phyloP scores from a whole-genome alignment of 2,113 vertebrate genomes.

The Microtus richardsoni region DNA sequence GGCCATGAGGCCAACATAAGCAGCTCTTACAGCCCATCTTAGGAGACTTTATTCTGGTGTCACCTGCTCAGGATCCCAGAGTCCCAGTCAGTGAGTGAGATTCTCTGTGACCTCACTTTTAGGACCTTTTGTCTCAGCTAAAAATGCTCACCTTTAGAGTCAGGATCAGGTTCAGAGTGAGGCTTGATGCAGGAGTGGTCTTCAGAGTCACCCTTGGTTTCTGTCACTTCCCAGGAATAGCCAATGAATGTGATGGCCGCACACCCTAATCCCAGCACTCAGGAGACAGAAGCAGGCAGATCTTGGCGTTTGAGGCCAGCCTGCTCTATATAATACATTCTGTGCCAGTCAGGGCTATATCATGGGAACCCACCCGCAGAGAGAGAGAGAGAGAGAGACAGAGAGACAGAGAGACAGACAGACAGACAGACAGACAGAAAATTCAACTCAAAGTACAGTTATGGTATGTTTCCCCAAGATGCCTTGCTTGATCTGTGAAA shows the following conservation, averaged over 20 bases:
- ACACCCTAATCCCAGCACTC: not conserved
- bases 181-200: not conserved
- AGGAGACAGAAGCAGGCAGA: not conserved
- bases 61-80: not conserved
- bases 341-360: not conserved
- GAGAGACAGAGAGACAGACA: fast-evolving
- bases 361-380: too few species aligned
- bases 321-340: not conserved
- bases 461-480: not conserved
- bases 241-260: too few species aligned
- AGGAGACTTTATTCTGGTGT: not conserved
- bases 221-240: not conserved
- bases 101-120: not conserved
- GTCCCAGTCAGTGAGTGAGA: not conserved
- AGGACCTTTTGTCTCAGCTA: not conserved
- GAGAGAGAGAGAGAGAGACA: too few species aligned
- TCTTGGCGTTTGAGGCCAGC: not conserved
- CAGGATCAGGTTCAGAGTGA: not conserved
- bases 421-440: too few species aligned
- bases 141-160: not conserved
- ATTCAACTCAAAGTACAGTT: not conserved
- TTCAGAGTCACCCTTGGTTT: not conserved
- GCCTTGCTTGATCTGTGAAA: not conserved
- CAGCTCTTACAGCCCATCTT: not conserved
- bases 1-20: fast-evolving